Evolutionary conservation across 2,888 invertebrate genomes (phyloP).

Genomic region (Lobophora halterata): DNA sequence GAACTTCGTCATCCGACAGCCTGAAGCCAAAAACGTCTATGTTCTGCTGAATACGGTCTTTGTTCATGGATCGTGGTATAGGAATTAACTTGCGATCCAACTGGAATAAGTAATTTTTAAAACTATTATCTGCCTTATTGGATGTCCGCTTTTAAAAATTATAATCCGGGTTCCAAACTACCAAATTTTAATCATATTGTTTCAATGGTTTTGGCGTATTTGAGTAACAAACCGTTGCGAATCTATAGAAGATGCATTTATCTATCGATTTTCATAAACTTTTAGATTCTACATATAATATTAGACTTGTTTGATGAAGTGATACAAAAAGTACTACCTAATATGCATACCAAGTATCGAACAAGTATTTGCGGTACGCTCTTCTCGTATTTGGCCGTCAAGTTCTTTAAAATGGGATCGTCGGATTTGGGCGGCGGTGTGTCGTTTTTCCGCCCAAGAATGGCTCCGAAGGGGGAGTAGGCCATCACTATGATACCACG

Average conservation of each 20-base stretch:
- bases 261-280: no score
- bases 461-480: constrained; percentile 86
- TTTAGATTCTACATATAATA: no score
- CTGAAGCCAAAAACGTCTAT: constrained; percentile 80
- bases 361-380: constrained; percentile 83
- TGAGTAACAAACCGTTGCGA: no score
- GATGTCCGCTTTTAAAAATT: no score
- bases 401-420: constrained; percentile 69
- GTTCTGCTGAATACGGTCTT: constrained; percentile 77
- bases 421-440: constrained; percentile 74
- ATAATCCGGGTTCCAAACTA: no score
- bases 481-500: constrained; percentile 84
- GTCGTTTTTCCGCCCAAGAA: constrained; percentile 58
- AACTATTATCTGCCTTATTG: no score
- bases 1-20: constrained; percentile 72
- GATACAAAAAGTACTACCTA: no score
- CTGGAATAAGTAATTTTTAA: no score
- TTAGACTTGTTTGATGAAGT: not conserved
- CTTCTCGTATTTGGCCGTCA: constrained; percentile 83
- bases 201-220: no score
- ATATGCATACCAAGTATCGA: constrained; percentile 84
- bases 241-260: no score
- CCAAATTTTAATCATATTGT: no score
- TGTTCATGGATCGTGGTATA: constrained; percentile 82
- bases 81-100: constrained; percentile 78